phyloP scores from a whole-genome alignment of 2,888 invertebrate species.

The Nomada fabriciana region DNA sequence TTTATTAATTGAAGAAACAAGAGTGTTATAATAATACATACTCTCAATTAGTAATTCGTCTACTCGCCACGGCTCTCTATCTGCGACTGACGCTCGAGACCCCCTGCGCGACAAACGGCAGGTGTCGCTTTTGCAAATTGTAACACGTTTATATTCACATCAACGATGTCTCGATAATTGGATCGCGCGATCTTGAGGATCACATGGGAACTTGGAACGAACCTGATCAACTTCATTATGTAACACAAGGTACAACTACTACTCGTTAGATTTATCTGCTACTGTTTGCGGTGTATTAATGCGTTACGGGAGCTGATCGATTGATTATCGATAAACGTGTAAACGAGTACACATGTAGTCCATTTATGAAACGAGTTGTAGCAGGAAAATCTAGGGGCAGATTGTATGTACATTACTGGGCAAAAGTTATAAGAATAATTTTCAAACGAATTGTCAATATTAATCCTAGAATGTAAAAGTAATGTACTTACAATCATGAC shows the following conservation, averaged over 20 bases:
- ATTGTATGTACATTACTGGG: too few relatives aligned
- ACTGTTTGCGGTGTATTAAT: background rate
- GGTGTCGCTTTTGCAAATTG: too few relatives aligned
- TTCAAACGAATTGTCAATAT: too few relatives aligned
- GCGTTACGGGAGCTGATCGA: background rate
- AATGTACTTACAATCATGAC: too few relatives aligned
- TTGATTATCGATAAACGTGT: background rate
- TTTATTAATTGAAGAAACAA: too few relatives aligned
- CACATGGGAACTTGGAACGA: slow-evolving; percentile 6
- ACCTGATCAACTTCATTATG: slow-evolving; percentile 24
- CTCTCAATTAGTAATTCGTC: too few relatives aligned
- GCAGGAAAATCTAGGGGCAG: background rate
- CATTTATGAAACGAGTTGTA: background rate
- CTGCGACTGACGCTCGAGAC: too few relatives aligned
- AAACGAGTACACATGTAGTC: background rate
- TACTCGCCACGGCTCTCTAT: too few relatives aligned
- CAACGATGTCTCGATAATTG: background rate
- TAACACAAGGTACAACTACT: background rate
- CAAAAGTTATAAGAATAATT: too few relatives aligned
- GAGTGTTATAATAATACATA: too few relatives aligned
- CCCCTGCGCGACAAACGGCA: too few relatives aligned
- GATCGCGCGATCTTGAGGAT: slow-evolving; percentile 6
- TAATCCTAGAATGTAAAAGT: too few relatives aligned
- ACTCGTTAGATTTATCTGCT: background rate
- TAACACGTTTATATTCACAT: background rate